Evolutionary conservation across 2,888 invertebrate species (phyloP), one percentile per base, ranked within the genome.

Genomic region (Drosophila pseudotalamancana): DNA sequence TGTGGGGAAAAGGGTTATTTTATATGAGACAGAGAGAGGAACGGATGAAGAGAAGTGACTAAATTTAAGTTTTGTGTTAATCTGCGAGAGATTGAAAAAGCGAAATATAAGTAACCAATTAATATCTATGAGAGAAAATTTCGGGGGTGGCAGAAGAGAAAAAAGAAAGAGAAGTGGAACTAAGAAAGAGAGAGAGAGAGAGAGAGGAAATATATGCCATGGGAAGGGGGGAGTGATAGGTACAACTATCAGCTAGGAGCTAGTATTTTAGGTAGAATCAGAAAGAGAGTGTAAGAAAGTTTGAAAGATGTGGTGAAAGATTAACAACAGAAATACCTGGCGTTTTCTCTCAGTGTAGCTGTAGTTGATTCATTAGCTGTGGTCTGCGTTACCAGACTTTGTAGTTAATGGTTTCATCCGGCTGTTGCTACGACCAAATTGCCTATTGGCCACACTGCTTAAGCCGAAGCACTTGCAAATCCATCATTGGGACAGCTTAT

Each of bases 311-410:
- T 6, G 3, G 23, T 5, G 19, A n/a, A 8, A n/a, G 2, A 8
- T 9, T 14, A 14, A 14, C 19, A 6, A 8, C 8, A 21, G 8
- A 12, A 39, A 1, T 16, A 3, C 42, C 3, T 6, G 2, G 29
- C 8, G 5, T n/a, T 70, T 70, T 65, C 50, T 40, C 29, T 4
- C 50, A 49, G 71, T 71, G 72, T 21, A 57, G n/a, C 27, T 34
- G n/a, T 8, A 16, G 21, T 39, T 40, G 16, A 31, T 67, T 57
- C 42, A 67, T 43, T 56, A 21, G 39, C 42, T 12, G n/a, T 6
- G 29, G 49, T n/a, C 29, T 16, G 31, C 65, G 14, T 53, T 35
- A 14, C 53, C 51, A 54, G 40, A 49, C 43, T 49, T 55, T 53
- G 70, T 45, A 49, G 53, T 51, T 46, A 65, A 55, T 70, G 70